Percentiles rank a stretch among this genome's conserved stretches.
phyloP scores from a whole-genome alignment of 2,888 invertebrate genomes.

The Xanthia icteritia region DNA sequence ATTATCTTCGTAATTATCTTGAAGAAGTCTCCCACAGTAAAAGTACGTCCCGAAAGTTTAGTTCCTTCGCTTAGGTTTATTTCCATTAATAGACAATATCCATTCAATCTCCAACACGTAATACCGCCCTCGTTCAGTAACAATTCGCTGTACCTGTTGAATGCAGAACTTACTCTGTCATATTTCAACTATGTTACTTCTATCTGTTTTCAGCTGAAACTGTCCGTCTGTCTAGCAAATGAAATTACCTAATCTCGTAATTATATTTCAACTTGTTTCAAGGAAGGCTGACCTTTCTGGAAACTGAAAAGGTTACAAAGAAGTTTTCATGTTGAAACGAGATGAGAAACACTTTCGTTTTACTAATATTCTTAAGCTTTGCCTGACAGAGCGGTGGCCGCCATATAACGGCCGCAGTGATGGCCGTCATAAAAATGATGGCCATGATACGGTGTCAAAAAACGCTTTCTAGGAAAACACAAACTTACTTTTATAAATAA shows the following conservation, averaged over 20 bases:
- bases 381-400: too few relatives aligned
- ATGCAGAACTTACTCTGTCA: slow-evolving; percentile 45
- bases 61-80: too few relatives aligned
- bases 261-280: slow-evolving; percentile 32
- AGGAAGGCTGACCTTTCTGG: slow-evolving; percentile 1
- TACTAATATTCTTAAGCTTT: not conserved
- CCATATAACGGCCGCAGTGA: too few relatives aligned
- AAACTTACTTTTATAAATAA: too few relatives aligned
- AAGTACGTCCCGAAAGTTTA: not conserved
- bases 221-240: slow-evolving; percentile 34
- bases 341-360: not conserved
- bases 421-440: too few relatives aligned
- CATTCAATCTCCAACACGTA: slow-evolving; percentile 37
- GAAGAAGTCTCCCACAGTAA: not conserved
- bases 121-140: slow-evolving; percentile 27
- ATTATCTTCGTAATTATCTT: not conserved
- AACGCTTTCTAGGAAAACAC: too few relatives aligned
- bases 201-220: slow-evolving; percentile 39
- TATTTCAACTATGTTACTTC: slow-evolving; percentile 51
- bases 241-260: slow-evolving; percentile 46
- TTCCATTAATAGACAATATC: not conserved
- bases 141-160: slow-evolving; percentile 60
- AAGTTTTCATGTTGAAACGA: not conserved
- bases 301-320: not conserved
- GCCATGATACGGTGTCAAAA: too few relatives aligned